These are phyloP conservation scores for Aleiodes sp. DNA, from an alignment of 1,140 invertebrate genomes.

Conservation along the genomic window DNA sequence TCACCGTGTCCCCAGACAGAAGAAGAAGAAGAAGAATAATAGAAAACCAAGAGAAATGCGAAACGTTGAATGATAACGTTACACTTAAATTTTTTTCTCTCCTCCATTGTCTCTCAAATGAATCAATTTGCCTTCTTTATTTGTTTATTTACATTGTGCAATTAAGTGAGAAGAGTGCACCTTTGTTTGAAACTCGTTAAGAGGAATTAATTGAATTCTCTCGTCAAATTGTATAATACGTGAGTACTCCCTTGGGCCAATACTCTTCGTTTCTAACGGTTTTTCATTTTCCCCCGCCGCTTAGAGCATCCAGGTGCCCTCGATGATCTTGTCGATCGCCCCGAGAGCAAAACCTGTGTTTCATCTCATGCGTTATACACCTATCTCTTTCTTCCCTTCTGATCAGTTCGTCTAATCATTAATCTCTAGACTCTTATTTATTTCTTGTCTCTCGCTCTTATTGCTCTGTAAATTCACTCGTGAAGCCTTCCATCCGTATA, in stretches of 20 bases:
- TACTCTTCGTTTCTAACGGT: slow-evolving; percentile 8
- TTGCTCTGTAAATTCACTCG: too few relatives aligned
- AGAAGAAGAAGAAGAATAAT: not conserved
- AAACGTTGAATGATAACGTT: not conserved
- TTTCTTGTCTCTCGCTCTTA: not conserved
- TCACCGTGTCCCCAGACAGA: slow-evolving; percentile 1
- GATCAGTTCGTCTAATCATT: not conserved
- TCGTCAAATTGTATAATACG: not conserved
- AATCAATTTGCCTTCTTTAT: too few relatives aligned
- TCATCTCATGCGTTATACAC: slow-evolving; percentile 2
- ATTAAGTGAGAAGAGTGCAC: too few relatives aligned
- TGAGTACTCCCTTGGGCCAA: not conserved
- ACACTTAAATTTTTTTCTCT: too few relatives aligned
- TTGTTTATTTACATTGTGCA: too few relatives aligned
- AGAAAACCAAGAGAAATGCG: not conserved
- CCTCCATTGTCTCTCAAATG: too few relatives aligned
- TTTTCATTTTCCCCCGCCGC: not conserved
- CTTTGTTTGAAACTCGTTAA: not conserved
- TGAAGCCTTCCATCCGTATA: too few relatives aligned
- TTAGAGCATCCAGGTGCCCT: not conserved
- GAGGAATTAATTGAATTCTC: not conserved
- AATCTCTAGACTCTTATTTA: not conserved
- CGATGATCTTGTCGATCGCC: slow-evolving; percentile 6
- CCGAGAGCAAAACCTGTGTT: not conserved
- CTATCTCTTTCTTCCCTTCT: not conserved